Percentiles rank a stretch among this genome's conserved stretches.
These are phyloP conservation scores for Andrena flavipes DNA, from an alignment of 2,888 invertebrate genomes.

Conservation along the genomic window DNA sequence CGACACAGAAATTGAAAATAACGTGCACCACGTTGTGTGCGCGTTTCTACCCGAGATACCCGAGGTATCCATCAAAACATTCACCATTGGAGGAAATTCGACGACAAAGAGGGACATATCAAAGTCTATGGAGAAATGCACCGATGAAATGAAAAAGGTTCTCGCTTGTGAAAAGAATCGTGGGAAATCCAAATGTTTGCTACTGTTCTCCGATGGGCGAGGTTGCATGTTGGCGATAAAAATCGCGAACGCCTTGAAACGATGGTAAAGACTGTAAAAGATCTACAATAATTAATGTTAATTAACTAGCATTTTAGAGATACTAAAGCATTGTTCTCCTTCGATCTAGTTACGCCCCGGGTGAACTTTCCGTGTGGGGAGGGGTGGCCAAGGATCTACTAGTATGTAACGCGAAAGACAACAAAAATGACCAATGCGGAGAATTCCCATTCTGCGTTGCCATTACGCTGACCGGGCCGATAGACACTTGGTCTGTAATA, in stretches of 20 bases:
- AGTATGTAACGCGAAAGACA: constrained; percentile 62
- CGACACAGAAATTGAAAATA: constrained; percentile 61
- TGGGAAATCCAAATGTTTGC: constrained; percentile 71
- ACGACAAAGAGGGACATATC: neutral
- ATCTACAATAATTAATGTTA: neutral
- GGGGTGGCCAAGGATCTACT: constrained; percentile 71
- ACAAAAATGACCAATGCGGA: neutral
- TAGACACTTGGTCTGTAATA: constrained; percentile 80
- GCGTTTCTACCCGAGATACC: constrained; percentile 77
- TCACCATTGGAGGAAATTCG: constrained; percentile 34
- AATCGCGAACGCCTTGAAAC: constrained; percentile 48
- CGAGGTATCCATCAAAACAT: constrained; percentile 66
- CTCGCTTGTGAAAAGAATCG: constrained; percentile 21
- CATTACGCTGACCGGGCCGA: constrained; percentile 73
- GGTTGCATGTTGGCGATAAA: constrained; percentile 35
- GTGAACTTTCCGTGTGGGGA: constrained; percentile 73
- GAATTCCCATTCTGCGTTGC: constrained; percentile 63
- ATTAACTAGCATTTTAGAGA: neutral
- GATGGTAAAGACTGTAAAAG: constrained; percentile 53
- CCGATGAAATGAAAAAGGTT: constrained; percentile 8
- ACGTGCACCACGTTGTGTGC: constrained; percentile 49
- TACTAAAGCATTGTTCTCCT: constrained; percentile 10
- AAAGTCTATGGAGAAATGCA: neutral
- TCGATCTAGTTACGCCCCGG: constrained; percentile 13
- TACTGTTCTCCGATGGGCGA: constrained; percentile 65